Evolutionary conservation across 2,888 invertebrate species (phyloP).

Genomic region (Monopis laevigella): DNA sequence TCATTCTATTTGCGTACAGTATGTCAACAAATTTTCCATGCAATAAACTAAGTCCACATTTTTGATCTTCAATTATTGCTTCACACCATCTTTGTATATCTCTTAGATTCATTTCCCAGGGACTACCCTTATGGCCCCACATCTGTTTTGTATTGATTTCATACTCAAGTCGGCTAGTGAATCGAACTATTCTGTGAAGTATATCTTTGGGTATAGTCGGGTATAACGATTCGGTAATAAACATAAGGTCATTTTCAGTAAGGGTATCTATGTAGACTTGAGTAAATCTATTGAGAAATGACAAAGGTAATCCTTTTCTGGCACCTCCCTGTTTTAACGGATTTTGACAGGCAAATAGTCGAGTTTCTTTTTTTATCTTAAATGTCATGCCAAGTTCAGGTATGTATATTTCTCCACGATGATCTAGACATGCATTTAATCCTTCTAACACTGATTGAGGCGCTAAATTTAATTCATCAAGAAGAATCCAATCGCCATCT

Average conservation of each 20-base stretch:
- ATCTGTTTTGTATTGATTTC: slow-evolving; percentile 70
- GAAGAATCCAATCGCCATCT: slow-evolving; percentile 93
- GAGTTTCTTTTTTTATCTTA: slow-evolving; percentile 76
- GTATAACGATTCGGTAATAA: slow-evolving; percentile 75
- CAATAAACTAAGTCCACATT: slow-evolving; percentile 29
- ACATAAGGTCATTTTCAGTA: slow-evolving; percentile 71
- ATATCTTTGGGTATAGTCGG: slow-evolving; percentile 67
- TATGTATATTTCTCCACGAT: slow-evolving; percentile 94
- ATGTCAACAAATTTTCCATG: slow-evolving; percentile 77
- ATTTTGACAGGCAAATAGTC: slow-evolving; percentile 98
- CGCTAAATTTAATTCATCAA: slow-evolving; percentile 98
- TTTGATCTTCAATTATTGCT: slow-evolving; percentile 62
- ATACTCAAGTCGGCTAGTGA: slow-evolving; percentile 75
- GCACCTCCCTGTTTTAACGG: slow-evolving; percentile 96
- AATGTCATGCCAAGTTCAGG: slow-evolving; percentile 94
- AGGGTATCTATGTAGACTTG: slow-evolving; percentile 80
- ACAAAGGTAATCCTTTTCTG: slow-evolving; percentile 93
- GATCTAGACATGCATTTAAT: slow-evolving; percentile 97
- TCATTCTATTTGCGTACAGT: slow-evolving; percentile 88
- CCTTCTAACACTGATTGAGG: slow-evolving; percentile 99
- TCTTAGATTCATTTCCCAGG: slow-evolving; percentile 97
- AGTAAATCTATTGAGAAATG: slow-evolving; percentile 97
- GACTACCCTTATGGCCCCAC: slow-evolving; percentile 86
- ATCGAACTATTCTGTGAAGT: slow-evolving; percentile 77
- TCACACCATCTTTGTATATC: slow-evolving; percentile 96